phyloP scores from a whole-genome alignment of 2,113 vertebrate genomes.

The Mungos mungo region DNA sequence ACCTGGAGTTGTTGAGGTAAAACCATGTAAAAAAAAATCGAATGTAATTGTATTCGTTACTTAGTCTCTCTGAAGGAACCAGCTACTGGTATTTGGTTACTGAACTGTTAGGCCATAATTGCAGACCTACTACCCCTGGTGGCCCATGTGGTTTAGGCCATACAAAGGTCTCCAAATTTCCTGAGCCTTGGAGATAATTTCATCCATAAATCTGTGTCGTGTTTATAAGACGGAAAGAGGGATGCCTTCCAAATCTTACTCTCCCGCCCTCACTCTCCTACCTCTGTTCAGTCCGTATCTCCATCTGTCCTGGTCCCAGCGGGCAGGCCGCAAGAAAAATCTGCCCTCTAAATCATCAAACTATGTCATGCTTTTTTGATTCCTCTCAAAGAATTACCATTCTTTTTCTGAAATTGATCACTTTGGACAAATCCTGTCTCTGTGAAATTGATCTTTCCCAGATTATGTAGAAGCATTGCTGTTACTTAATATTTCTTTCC shows the following conservation, averaged over 20 bases:
- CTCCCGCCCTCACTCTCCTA: conserved; percentile 76
- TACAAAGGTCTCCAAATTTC: background rate
- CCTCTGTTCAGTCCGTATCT: conserved; percentile 75
- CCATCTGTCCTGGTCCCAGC: conserved; percentile 64
- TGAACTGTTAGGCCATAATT: background rate
- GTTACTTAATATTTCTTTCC: conserved; percentile 45
- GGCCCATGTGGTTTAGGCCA: background rate
- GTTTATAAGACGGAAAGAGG: conserved; percentile 31
- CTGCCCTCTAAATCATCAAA: conserved; percentile 72
- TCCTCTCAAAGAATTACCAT: conserved; percentile 31
- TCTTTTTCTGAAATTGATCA: conserved; percentile 51
- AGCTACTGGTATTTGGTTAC: background rate
- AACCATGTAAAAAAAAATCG: background rate
- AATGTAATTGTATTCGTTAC: background rate
- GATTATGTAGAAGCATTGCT: background rate
- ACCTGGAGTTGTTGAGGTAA: conserved; percentile 14
- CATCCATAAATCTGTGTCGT: background rate
- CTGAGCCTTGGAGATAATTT: background rate
- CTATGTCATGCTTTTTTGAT: conserved; percentile 64
- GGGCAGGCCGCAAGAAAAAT: conserved; percentile 37
- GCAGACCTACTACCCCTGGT: background rate
- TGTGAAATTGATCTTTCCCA: conserved; percentile 39
- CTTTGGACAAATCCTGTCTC: background rate
- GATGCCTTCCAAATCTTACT: conserved; percentile 81
- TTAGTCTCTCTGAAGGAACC: background rate